phyloP scores from a whole-genome alignment of 2,113 vertebrate species.

The Penelope pileata region DNA sequence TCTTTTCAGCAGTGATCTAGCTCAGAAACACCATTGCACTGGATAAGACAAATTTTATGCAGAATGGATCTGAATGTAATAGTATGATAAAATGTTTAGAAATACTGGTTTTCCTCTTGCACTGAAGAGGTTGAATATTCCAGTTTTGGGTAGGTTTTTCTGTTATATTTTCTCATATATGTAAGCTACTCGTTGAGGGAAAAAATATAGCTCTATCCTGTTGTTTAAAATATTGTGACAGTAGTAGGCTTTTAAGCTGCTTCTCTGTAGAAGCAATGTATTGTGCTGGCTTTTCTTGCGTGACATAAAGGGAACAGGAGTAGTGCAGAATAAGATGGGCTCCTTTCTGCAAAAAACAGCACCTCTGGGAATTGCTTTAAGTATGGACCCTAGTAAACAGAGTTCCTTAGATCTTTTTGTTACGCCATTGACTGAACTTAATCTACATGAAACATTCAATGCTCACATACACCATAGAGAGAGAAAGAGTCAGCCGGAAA shows the following conservation, averaged over 20 bases:
- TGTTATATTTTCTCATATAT: background rate
- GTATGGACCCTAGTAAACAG: background rate
- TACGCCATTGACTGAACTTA: background rate
- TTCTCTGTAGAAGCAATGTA: background rate
- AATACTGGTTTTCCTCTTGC: background rate
- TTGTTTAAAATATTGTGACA: background rate
- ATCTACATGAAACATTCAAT: background rate
- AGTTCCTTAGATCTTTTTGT: background rate
- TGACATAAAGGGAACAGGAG: background rate
- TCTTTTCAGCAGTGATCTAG: background rate
- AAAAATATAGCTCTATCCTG: background rate
- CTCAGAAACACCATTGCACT: background rate
- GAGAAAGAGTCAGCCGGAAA: background rate
- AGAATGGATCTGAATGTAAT: background rate
- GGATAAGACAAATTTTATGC: background rate
- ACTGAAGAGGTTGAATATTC: background rate
- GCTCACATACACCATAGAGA: accelerated
- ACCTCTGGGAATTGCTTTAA: background rate
- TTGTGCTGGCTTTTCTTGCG: background rate
- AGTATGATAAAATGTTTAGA: background rate
- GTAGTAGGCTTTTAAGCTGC: background rate
- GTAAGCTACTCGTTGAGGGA: background rate
- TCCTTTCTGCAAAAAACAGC: background rate
- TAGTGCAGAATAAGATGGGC: too few relatives aligned
- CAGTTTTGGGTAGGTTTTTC: background rate